Evolutionary conservation across 2,888 invertebrate species (phyloP).

Genomic region (Aromia moschata): DNA sequence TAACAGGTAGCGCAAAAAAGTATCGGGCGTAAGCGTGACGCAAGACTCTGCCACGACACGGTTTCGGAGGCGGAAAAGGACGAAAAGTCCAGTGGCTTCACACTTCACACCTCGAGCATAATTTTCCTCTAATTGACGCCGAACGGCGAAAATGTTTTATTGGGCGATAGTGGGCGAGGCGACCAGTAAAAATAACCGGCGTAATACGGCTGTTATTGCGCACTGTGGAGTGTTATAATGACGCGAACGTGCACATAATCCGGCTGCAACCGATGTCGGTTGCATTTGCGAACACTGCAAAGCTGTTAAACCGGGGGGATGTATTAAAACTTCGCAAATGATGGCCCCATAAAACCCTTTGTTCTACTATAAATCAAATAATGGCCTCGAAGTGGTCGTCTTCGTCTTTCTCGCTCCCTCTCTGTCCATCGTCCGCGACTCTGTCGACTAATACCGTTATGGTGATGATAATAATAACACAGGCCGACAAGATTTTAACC

Average conservation of each 20-base stretch:
- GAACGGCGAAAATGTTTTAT: slow-evolving; percentile 1
- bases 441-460: too few relatives aligned
- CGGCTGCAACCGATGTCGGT: slow-evolving; percentile 17
- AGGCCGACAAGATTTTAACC: too few relatives aligned
- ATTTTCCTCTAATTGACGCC: not conserved
- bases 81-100: too few relatives aligned
- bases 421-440: too few relatives aligned
- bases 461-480: too few relatives aligned
- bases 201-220: not conserved
- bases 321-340: slow-evolving; percentile 55
- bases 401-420: too few relatives aligned
- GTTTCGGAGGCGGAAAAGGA: too few relatives aligned
- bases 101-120: not conserved
- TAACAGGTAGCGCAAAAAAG: too few relatives aligned
- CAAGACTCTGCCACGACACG: too few relatives aligned
- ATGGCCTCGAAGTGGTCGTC: slow-evolving; percentile 44
- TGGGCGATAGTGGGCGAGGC: not conserved
- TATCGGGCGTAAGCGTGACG: too few relatives aligned
- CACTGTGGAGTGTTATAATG: not conserved
- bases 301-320: slow-evolving; percentile 52
- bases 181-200: not conserved
- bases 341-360: slow-evolving; percentile 55
- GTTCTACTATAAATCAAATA: slow-evolving; percentile 55
- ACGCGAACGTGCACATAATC: slow-evolving; percentile 2
- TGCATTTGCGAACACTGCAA: slow-evolving; percentile 30